These are phyloP conservation scores for Thalpophila matura DNA, from an alignment of 2,888 invertebrate species.

Conservation along the genomic window DNA sequence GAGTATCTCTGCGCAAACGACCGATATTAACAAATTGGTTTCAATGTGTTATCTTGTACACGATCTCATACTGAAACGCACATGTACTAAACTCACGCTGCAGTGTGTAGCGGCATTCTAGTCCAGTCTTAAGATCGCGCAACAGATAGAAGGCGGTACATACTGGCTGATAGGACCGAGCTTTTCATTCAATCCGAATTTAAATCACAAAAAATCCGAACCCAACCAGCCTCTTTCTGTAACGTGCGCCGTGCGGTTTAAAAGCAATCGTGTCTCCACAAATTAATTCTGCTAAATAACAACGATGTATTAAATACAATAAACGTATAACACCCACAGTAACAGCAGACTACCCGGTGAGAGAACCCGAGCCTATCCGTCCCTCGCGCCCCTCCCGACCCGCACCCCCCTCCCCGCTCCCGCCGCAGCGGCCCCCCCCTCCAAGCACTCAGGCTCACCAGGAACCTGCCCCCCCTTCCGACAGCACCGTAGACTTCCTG, in stretches of 20 bases:
- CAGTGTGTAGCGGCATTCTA: too few species aligned
- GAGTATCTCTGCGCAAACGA: neutral
- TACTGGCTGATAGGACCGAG: too few species aligned
- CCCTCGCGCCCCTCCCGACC: conserved; percentile 71
- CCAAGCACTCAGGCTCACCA: conserved; percentile 57
- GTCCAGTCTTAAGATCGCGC: too few species aligned
- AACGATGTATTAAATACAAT: neutral
- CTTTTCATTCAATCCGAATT: too few species aligned
- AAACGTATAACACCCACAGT: conserved; percentile 67
- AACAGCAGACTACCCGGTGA: conserved; percentile 79
- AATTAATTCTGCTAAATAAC: too few species aligned
- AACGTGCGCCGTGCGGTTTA: too few species aligned
- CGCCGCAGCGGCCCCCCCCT: conserved; percentile 69
- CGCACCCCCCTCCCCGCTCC: conserved; percentile 70
- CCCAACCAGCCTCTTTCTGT: too few species aligned
- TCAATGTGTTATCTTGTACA: neutral
- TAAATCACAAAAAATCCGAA: too few species aligned
- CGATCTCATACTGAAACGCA: too few species aligned
- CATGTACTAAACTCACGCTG: too few species aligned
- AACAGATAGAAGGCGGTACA: too few species aligned
- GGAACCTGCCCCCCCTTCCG: conserved; percentile 66
- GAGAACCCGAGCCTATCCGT: conserved; percentile 72
- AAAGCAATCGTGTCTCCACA: too few species aligned
- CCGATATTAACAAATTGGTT: neutral
- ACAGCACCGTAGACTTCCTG: conserved; percentile 79